phyloP scores from a whole-genome alignment of 2,888 invertebrate genomes.

The Neoscelio sp. region DNA sequence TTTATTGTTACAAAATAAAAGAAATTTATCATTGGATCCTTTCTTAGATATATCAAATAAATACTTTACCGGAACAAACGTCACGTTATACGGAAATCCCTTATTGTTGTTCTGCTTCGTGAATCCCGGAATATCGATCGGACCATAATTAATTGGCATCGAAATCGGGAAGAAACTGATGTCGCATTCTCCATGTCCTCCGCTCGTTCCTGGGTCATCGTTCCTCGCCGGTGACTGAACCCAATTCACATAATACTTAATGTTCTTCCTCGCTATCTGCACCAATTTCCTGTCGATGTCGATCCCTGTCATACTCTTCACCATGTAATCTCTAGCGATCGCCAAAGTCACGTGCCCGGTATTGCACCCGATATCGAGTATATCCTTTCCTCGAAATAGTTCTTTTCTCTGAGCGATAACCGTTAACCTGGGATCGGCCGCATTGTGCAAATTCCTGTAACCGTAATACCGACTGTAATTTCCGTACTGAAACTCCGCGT shows the following conservation, averaged over 20 bases:
- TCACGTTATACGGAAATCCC: constrained; percentile 95
- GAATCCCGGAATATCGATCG: constrained; percentile 87
- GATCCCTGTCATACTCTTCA: constrained; percentile 94
- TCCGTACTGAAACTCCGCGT: constrained; percentile 95
- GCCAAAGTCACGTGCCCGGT: constrained; percentile 97
- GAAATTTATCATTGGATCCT: too few species aligned
- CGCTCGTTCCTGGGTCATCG: constrained; percentile 70
- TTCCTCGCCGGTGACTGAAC: constrained; percentile 81
- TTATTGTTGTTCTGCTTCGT: constrained; percentile 82
- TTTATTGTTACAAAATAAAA: too few species aligned
- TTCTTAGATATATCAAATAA: constrained; percentile 5
- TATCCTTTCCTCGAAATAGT: constrained; percentile 94
- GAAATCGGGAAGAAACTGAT: constrained; percentile 91
- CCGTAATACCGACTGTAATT: constrained; percentile 99
- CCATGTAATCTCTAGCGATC: constrained; percentile 93
- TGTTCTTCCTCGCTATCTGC: constrained; percentile 89
- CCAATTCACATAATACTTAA: constrained; percentile 87
- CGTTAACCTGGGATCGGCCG: constrained; percentile 93
- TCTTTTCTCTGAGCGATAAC: constrained; percentile 91
- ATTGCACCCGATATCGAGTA: constrained; percentile 99
- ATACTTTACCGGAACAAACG: constrained; percentile 91
- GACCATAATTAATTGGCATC: constrained; percentile 94
- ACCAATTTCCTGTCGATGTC: constrained; percentile 97
- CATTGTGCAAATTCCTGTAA: constrained; percentile 92
- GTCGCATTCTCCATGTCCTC: constrained; percentile 74